Percentiles rank a stretch among this genome's conserved stretches.
phyloP scores from a whole-genome alignment of 1,140 invertebrate genomes.

The Harlomillsia oculata region DNA sequence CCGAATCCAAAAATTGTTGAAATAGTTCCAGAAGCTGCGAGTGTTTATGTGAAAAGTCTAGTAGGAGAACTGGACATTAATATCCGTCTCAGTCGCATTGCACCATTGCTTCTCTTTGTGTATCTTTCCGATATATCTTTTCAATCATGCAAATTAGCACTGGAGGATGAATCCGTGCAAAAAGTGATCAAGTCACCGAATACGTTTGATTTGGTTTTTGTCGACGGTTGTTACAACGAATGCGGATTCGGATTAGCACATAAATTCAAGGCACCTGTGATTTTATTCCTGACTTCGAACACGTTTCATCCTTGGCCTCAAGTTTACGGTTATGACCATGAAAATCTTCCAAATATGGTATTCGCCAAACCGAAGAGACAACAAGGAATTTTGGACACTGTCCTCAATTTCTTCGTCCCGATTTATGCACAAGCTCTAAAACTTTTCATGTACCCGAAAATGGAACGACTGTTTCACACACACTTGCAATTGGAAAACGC shows the following conservation, averaged over 20 bases:
- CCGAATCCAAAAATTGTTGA: conserved; percentile 14
- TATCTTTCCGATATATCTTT: neutral
- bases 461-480: neutral
- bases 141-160: neutral
- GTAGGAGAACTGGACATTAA: neutral
- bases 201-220: conserved; percentile 38
- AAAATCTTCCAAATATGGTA: neutral
- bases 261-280: conserved; percentile 2
- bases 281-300: neutral
- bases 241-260: conserved; percentile 19
- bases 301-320: neutral
- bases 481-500: conserved; percentile 5
- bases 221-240: conserved; percentile 36
- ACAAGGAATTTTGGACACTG: neutral
- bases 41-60: neutral
- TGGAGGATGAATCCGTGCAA: neutral
- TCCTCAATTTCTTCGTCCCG: neutral
- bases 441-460: neutral
- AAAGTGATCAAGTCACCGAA: conserved; percentile 9
- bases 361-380: neutral
- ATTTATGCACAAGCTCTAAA: neutral
- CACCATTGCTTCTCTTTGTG: neutral
- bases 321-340: neutral
- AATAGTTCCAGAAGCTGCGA: conserved; percentile 3
- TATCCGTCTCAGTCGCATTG: neutral